Base-by-base conservation (phyloP, 2,113 vertebrate species). In the Neogale vison region DNA sequence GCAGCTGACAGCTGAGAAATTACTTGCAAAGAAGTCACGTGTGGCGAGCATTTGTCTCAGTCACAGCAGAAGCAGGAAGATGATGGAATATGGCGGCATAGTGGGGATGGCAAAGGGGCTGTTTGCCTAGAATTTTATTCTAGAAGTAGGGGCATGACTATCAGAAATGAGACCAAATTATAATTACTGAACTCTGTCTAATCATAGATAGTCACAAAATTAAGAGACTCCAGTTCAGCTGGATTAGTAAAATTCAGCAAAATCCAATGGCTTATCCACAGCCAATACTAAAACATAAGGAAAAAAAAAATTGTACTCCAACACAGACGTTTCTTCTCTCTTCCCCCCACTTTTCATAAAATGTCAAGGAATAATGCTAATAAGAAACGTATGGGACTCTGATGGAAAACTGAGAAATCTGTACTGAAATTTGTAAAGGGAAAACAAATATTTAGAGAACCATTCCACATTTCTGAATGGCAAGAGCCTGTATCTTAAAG, bases 361-460 rank as follows among this genome's bases (percentile, higher is more conserved):
- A 97, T 96, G 83, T 95, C 87, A 94, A 77, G 90, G 74, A 96
- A 94, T 71, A 67, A 97, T 61, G 10, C 59, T 83, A 95, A 97
- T 10, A 83, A 77, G 93, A 93, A 91, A 95, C 20, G 9, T 10
- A 79, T 74, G 82, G 50, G 50, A 15, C 20, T 61, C 47, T 67
- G 71, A 95, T 79, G n/a, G 88, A 42, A 97, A 96, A 63, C 0
- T 76, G 67, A 92, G 80, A 83, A 96, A 79, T 45, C 34, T 24
- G 69, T 80, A 76, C 55, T 93, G 95, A 89, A 86, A 96, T 96
- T 96, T 93, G 92, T 89, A 69, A 90, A 96, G 80, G 45, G 47
- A 97, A 96, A 90, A 72, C 74, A 95, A 92, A 96, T 92, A 97
- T 96, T 97, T 95, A 74, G 52, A 80, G 39, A 97, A 65, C 6